These are phyloP conservation scores for Lophius americanus DNA, from an alignment of 2,797 vertebrate genomes.

Conservation along the genomic window DNA sequence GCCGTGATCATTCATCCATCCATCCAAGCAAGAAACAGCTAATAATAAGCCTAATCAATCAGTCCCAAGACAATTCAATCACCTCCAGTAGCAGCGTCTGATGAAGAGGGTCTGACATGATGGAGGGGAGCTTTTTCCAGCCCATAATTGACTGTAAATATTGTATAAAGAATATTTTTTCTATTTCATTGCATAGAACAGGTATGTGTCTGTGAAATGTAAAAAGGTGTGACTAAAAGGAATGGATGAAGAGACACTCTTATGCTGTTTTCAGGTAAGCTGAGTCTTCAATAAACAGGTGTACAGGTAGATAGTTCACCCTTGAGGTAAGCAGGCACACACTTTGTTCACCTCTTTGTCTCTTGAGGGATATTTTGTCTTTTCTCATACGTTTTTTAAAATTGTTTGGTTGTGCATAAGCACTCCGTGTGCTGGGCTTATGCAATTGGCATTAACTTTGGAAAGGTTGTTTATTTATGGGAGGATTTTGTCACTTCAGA, in stretches of 20 bases:
- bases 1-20: conserved; percentile 55
- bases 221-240: conserved; percentile 29
- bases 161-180: conserved; percentile 1
- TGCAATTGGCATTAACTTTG: too few species aligned
- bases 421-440: too few species aligned
- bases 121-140: conserved; percentile 41
- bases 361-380: too few species aligned
- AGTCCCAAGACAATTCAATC: conserved; percentile 56
- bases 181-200: neutral
- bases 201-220: conserved; percentile 11
- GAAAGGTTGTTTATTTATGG: too few species aligned
- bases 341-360: neutral
- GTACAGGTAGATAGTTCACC: conserved; percentile 30
- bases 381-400: too few species aligned
- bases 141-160: conserved; percentile 57
- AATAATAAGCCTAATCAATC: conserved; percentile 72
- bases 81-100: conserved; percentile 53
- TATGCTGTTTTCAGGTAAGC: conserved; percentile 22
- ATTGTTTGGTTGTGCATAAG: too few species aligned
- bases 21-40: conserved; percentile 48
- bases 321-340: conserved; percentile 16
- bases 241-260: conserved; percentile 5
- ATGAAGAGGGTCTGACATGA: conserved; percentile 52
- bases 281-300: conserved; percentile 24
- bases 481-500: too few species aligned